Evolutionary conservation across 2,888 invertebrate genomes (phyloP), one percentile per base, ranked within the genome.

Genomic region (Cryptosula pallasiana): DNA sequence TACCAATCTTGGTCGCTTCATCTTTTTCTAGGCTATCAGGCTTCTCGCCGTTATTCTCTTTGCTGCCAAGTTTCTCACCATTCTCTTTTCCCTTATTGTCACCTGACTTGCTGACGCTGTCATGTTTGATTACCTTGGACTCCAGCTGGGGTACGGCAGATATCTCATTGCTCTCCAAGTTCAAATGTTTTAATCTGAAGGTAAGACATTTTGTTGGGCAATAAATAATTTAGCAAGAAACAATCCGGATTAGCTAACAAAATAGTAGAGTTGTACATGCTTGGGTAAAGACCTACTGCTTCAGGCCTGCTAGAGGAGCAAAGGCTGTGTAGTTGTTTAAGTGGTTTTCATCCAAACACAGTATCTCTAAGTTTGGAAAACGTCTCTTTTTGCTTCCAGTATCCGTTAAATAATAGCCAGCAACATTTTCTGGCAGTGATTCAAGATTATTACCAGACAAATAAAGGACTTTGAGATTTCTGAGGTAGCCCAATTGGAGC

Each of bases 271-370:
- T 35, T 13, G 36, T 69, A 16, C 70, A 34, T 29, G 9, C 70
- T n/a, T 13, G 36, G 5, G 20, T 29, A 63, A 2, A 55, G 9
- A 54, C 76, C 72, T 72, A 83, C 82, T 78, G 79, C 55, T 78
- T 78, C 16, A 84, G 76, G 23, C 81, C 81, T 72, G 83, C 83
- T 27, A 84, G 74, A 23, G 82, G 78, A 71, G 82, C 82, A 79
- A 83, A 83, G 27, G 80, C 76, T 2, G 75, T 78, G 35, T 80
- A 77, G 75, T 83, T 81, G 55, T 77, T 76, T 16, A 84, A 74
- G 35, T 78, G 78, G 75, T 84, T 84, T 74, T 84, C 81, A 77
- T 84, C 82, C 58, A 84, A 74, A 73, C 81, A 78, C 54, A 84
- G 73, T 29, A 83, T 80, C 75, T 84, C 83, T 45, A 84, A 75